These are phyloP conservation scores for Poeciliopsis turrubarensis DNA, from an alignment of 2,113 vertebrate species.

Conservation along the genomic window DNA sequence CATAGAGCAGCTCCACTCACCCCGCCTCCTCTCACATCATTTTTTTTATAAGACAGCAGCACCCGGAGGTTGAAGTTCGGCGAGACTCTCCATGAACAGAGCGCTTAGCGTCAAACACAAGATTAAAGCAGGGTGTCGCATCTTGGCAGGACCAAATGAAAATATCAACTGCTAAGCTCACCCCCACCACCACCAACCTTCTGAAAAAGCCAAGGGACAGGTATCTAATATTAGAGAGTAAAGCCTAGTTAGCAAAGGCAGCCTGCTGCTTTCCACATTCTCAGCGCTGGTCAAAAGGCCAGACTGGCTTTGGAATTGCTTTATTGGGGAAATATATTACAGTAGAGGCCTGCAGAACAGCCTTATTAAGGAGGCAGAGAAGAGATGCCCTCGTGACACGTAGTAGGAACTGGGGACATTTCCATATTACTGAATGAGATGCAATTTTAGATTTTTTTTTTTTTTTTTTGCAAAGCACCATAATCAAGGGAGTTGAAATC, in stretches of 20 bases:
- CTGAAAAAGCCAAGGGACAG: conserved; percentile 81
- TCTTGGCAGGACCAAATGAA: conserved; percentile 89
- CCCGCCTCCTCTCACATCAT: conserved; percentile 76
- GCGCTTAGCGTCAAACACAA: conserved; percentile 87
- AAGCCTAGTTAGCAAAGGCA: conserved; percentile 77
- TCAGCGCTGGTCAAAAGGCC: conserved; percentile 72
- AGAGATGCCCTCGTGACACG: conserved; percentile 74
- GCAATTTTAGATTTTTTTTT: conserved; percentile 55
- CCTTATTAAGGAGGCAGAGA: conserved; percentile 81
- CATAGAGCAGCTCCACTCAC: conserved; percentile 71
- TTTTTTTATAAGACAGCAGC: conserved; percentile 82
- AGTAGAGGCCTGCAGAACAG: conserved; percentile 77
- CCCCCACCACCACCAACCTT: conserved; percentile 42
- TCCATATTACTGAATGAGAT: conserved; percentile 76
- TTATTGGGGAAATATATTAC: conserved; percentile 80
- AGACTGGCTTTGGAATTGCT: conserved; percentile 75
- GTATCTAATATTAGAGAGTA: conserved; percentile 87
- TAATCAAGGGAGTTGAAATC: conserved; percentile 43
- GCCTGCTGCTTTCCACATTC: conserved; percentile 73
- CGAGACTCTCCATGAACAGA: conserved; percentile 88
- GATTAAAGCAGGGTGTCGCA: conserved; percentile 87
- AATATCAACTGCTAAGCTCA: conserved; percentile 90
- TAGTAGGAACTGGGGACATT: conserved; percentile 65
- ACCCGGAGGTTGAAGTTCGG: conserved; percentile 86
- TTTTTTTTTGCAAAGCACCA: conserved; percentile 42